Conservation (phyloP, 2,797 vertebrate species). For the Catharus ustulatus region DNA sequence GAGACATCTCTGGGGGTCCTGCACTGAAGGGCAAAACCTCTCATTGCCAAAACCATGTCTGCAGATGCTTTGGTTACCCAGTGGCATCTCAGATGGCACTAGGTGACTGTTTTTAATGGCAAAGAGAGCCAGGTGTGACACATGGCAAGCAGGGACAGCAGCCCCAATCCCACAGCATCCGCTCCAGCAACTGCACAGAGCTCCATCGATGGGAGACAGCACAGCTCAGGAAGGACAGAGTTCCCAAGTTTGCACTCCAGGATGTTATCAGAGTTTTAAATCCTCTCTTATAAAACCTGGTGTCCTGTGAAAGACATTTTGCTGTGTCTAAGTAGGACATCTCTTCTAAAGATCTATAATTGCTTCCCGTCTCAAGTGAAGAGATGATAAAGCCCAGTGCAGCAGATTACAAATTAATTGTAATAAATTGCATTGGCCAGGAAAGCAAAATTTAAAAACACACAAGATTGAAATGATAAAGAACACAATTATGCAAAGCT, state of each 20-base stretch:
- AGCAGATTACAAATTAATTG: constrained; percentile 8
- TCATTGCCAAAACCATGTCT: neutral
- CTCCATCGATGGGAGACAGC: rapidly evolving
- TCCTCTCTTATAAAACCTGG: neutral
- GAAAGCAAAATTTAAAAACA: neutral
- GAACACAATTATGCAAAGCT: constrained; percentile 12
- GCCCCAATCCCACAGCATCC: neutral
- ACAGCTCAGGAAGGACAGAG: neutral
- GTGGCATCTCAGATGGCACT: neutral
- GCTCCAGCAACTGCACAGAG: neutral
- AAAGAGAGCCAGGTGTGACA: neutral
- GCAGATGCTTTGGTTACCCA: neutral
- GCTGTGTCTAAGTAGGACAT: constrained; percentile 1
- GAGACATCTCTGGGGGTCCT: neutral
- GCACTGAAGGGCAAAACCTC: neutral
- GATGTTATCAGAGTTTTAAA: neutral
- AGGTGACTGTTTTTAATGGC: neutral
- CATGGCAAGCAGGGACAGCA: neutral
- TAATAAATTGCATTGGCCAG: neutral
- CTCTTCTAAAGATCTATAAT: neutral
- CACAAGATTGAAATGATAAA: neutral
- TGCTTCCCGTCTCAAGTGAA: neutral
- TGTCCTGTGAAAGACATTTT: neutral
- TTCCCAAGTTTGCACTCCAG: neutral
- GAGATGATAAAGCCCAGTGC: neutral